These are phyloP conservation scores for Oryzias melastigma DNA, from an alignment of 2,113 vertebrate species.

Conservation along the genomic window DNA sequence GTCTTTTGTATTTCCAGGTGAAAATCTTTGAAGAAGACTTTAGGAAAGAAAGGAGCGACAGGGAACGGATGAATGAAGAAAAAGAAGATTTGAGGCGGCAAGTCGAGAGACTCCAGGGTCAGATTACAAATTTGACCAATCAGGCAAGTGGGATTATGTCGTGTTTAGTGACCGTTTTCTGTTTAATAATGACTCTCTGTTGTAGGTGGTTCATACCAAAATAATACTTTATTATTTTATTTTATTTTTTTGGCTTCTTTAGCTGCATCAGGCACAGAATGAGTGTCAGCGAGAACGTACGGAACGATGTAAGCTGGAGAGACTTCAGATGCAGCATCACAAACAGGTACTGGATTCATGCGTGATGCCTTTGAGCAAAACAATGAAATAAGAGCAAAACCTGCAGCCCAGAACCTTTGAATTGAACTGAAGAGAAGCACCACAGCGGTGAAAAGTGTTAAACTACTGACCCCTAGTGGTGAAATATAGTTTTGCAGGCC, in stretches of 20 bases:
- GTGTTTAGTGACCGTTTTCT: no score
- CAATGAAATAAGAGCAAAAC: background rate
- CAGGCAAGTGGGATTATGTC: slow-evolving; percentile 73
- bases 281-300: slow-evolving; percentile 88
- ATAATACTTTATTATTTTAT: background rate
- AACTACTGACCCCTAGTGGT: slow-evolving; percentile 58
- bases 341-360: slow-evolving; percentile 84
- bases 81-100: slow-evolving; percentile 95
- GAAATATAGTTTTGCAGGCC: slow-evolving; percentile 10
- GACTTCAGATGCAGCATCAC: slow-evolving; percentile 90
- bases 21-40: slow-evolving; percentile 99
- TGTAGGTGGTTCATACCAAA: background rate
- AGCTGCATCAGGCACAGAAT: slow-evolving; percentile 90
- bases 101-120: slow-evolving; percentile 90
- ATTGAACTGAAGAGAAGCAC: background rate
- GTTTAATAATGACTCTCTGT: background rate
- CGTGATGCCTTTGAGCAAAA: background rate
- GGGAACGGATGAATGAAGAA: slow-evolving; percentile 97
- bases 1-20: slow-evolving; percentile 75
- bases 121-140: slow-evolving; percentile 85
- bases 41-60: slow-evolving; percentile 91
- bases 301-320: slow-evolving; percentile 89
- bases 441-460: slow-evolving; percentile 6
- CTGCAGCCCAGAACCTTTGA: background rate
- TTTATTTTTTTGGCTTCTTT: slow-evolving; percentile 29